Conservation (phyloP, 2,888 invertebrate species). For the Dendrolimus houi region DNA sequence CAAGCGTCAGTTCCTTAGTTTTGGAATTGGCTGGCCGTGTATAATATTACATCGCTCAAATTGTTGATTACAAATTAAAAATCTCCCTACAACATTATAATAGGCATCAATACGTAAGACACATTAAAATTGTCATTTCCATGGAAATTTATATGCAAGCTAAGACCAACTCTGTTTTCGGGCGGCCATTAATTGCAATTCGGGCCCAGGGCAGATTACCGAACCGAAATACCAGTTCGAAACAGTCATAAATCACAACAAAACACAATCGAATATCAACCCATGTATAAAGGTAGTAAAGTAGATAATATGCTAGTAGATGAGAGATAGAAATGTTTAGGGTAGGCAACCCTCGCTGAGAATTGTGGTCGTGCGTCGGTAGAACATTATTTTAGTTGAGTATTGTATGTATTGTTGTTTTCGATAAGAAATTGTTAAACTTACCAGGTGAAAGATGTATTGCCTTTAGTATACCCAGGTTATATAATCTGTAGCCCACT, state of each 20-base stretch:
- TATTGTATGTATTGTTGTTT: neutral
- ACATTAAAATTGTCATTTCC: neutral
- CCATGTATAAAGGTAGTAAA: slow-evolving; percentile 21
- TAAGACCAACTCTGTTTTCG: slow-evolving; percentile 30
- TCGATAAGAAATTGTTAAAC: neutral
- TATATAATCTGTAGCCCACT: too few species aligned
- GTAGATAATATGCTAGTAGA: slow-evolving; percentile 22
- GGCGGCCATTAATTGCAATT: slow-evolving; percentile 65
- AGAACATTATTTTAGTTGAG: slow-evolving; percentile 40
- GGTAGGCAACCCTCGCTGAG: slow-evolving; percentile 2
- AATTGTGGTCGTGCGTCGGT: slow-evolving; percentile 40
- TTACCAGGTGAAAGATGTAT: neutral
- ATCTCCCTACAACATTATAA: too few species aligned
- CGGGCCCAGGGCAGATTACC: slow-evolving; percentile 59
- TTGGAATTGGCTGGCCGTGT: too few species aligned
- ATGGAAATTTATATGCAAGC: neutral
- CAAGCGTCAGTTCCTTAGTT: too few species aligned
- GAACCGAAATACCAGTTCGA: slow-evolving; percentile 48
- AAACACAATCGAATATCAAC: slow-evolving; percentile 26
- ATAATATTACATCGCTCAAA: too few species aligned
- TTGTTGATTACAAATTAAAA: too few species aligned
- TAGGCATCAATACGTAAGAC: neutral
- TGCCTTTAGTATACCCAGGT: neutral
- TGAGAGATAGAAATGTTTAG: neutral
- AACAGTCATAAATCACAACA: slow-evolving; percentile 48